Conservation (phyloP, 2,113 vertebrate genomes). For the Recurvirostra avosetta region DNA sequence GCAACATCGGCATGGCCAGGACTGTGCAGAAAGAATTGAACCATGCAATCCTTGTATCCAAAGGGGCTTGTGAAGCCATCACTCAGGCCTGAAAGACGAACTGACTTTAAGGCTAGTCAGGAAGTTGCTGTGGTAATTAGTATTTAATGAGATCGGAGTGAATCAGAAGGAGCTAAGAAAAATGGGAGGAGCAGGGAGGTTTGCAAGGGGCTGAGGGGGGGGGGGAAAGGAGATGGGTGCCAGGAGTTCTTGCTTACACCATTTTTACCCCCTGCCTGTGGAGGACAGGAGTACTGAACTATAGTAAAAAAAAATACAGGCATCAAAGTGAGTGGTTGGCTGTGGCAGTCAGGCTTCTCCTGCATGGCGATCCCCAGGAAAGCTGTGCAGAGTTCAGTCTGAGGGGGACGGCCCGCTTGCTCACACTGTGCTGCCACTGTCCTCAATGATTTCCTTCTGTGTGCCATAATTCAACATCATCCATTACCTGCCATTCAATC, state of each 20-base stretch:
- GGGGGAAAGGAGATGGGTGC: not conserved
- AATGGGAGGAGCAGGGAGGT: not conserved
- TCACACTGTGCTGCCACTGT: not conserved
- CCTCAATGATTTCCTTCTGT: not conserved
- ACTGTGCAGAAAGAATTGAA: not conserved
- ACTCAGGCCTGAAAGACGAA: not conserved
- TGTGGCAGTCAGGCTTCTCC: not conserved
- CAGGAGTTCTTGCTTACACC: not conserved
- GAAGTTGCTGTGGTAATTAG: not conserved
- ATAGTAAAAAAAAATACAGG: fast-evolving
- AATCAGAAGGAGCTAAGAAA: not conserved
- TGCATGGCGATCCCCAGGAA: fast-evolving
- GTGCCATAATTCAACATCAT: not conserved
- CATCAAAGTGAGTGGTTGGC: not conserved
- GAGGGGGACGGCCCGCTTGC: fast-evolving
- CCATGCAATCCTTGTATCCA: fast-evolving
- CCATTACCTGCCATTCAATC: not conserved
- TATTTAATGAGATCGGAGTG: not conserved
- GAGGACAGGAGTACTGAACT: not conserved
- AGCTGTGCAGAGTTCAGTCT: not conserved
- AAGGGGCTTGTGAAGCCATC: not conserved
- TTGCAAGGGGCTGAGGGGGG: not conserved
- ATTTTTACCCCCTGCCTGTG: too few relatives aligned
- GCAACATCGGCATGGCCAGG: fast-evolving
- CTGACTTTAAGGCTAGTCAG: fast-evolving